These are phyloP conservation scores for Hymenochirus boettgeri DNA, from an alignment of 2,113 vertebrate species.

Conservation along the genomic window DNA sequence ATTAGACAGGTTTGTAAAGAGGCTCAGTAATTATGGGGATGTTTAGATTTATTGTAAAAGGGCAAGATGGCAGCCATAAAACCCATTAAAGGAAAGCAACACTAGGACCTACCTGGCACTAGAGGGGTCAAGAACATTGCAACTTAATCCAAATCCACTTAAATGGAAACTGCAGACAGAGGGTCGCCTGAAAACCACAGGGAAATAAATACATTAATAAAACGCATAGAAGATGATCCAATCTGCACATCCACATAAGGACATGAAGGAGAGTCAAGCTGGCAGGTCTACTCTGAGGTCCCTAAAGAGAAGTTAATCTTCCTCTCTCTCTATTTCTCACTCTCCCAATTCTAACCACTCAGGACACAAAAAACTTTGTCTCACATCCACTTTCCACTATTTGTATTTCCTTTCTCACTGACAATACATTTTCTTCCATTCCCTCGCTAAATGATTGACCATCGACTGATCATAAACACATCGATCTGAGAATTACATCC, in stretches of 20 bases:
- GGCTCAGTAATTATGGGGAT: no score
- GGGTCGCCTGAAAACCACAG: constrained; percentile 1
- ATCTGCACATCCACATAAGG: neutral
- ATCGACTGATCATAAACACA: no score
- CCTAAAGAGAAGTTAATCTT: constrained; percentile 49
- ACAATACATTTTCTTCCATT: no score
- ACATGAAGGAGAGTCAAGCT: neutral
- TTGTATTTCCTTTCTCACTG: no score
- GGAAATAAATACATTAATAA: neutral
- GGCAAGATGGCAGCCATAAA: no score
- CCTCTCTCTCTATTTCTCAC: neutral
- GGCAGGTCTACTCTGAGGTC: constrained; percentile 33
- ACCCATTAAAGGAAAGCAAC: neutral
- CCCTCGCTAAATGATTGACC: no score
- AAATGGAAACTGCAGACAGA: neutral
- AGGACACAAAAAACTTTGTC: no score
- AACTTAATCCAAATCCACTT: neutral
- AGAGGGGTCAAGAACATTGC: neutral
- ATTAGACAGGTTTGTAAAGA: no score
- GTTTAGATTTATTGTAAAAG: no score
- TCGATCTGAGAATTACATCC: no score
- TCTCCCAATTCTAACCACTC: no score
- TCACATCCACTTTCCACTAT: no score
- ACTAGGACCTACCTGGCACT: neutral
- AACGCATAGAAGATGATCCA: neutral